Evolutionary conservation across 2,113 vertebrate species (phyloP).

Genomic region (Mohoua ochrocephala): DNA sequence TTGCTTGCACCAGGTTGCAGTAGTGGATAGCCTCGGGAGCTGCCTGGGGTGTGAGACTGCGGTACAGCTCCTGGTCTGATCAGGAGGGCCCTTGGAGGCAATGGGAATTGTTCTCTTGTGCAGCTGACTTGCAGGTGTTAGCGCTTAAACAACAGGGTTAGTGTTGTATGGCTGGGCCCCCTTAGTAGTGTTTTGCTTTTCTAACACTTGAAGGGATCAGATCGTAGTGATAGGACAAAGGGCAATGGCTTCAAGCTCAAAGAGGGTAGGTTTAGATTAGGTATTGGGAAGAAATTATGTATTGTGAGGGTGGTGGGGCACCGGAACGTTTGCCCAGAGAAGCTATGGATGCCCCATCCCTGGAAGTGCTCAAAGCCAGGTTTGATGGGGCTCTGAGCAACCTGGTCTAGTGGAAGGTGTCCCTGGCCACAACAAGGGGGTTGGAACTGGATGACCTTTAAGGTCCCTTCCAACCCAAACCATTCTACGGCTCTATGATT

Average conservation of each 20-base stretch:
- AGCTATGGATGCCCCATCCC: background rate
- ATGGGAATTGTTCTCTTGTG: background rate
- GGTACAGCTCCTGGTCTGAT: background rate
- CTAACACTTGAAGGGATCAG: background rate
- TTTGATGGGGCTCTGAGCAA: background rate
- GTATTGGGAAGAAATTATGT: background rate
- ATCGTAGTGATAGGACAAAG: background rate
- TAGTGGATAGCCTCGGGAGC: rapidly evolving
- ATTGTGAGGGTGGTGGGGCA: too few relatives aligned
- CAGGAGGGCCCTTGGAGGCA: too few relatives aligned
- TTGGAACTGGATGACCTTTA: background rate
- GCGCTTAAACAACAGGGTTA: rapidly evolving
- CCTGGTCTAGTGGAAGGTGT: background rate
- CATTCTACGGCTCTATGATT: background rate
- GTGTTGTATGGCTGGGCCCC: background rate
- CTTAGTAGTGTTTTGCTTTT: background rate
- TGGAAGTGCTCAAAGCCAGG: background rate
- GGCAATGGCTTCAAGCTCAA: background rate
- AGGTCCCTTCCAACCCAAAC: background rate
- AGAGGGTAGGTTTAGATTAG: background rate
- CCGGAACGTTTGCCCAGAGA: background rate
- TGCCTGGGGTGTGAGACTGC: rapidly evolving
- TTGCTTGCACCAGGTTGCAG: background rate
- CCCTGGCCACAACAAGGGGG: background rate
- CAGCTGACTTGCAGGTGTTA: rapidly evolving